Percentiles rank a stretch among this genome's conserved stretches.
Evolutionary conservation across 2,888 invertebrate genomes (phyloP).

Genomic region (Trimorus sp.): DNA sequence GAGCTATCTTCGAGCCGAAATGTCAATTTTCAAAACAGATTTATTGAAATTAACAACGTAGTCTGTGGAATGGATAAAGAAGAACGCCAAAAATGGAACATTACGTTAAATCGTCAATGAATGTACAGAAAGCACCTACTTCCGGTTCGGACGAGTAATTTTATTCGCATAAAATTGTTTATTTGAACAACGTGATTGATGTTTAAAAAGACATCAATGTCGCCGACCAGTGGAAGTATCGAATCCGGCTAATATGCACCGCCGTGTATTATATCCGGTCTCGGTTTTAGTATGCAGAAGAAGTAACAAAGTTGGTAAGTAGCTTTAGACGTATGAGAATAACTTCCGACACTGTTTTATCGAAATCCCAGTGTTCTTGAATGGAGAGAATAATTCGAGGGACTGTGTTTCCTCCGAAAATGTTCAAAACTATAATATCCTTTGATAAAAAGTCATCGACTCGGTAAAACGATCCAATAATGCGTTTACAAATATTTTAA

Average conservation of each 20-base stretch:
- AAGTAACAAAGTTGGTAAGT: conserved; percentile 75
- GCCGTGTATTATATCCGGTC: conserved; percentile 80
- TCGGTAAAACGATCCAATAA: too few species aligned
- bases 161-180: neutral
- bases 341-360: conserved; percentile 81
- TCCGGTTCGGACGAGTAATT: neutral
- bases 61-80: too few species aligned
- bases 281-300: conserved; percentile 79
- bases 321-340: conserved; percentile 72
- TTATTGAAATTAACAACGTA: too few species aligned
- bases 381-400: conserved; percentile 73
- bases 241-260: conserved; percentile 74
- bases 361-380: conserved; percentile 79
- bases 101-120: too few species aligned
- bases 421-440: too few species aligned
- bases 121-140: too few species aligned
- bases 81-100: too few species aligned
- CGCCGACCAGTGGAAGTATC: conserved; percentile 67
- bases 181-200: conserved; percentile 6
- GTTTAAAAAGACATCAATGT: conserved; percentile 56
- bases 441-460: too few species aligned
- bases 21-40: too few species aligned
- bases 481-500: too few species aligned
- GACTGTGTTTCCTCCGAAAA: too few species aligned
- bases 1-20: too few species aligned